These are phyloP conservation scores for Erynnis tages DNA, from an alignment of 2,888 invertebrate species.

Conservation along the genomic window DNA sequence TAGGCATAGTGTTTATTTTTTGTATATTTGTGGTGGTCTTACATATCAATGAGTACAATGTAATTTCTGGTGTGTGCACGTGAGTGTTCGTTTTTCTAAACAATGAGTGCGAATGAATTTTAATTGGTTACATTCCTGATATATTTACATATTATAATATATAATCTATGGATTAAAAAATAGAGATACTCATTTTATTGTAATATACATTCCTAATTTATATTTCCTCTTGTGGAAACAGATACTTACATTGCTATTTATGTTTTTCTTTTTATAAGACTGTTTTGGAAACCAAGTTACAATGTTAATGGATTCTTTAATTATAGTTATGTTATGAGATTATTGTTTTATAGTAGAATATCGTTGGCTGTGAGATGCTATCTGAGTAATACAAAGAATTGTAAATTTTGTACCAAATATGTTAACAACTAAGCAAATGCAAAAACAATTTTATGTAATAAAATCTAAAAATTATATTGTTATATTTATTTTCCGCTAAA, in stretches of 20 bases:
- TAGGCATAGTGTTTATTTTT: background rate
- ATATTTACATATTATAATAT: background rate
- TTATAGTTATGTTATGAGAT: constrained; percentile 11
- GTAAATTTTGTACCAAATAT: constrained; percentile 55
- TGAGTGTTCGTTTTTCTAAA: background rate
- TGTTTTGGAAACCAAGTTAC: constrained; percentile 20
- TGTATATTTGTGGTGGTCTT: constrained; percentile 1
- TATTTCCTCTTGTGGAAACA: background rate
- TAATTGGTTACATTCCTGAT: constrained; percentile 9
- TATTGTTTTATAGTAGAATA: constrained; percentile 18
- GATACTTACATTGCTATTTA: constrained; percentile 1
- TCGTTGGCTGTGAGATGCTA: constrained; percentile 65
- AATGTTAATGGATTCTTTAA: background rate
- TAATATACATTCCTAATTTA: constrained; percentile 15
- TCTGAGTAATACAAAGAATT: constrained; percentile 44
- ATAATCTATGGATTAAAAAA: background rate
- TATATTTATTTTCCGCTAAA: constrained; percentile 22
- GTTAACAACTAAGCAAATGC: constrained; percentile 41
- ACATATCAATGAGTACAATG: constrained; percentile 12
- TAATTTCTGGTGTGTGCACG: background rate
- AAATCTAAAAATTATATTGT: constrained; percentile 29
- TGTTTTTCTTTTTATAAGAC: constrained; percentile 21
- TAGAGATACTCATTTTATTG: constrained; percentile 16
- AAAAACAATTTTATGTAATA: constrained; percentile 45
- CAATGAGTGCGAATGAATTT: background rate